Conservation (phyloP, 2,113 vertebrate species). For the Corythornis cristatus region DNA sequence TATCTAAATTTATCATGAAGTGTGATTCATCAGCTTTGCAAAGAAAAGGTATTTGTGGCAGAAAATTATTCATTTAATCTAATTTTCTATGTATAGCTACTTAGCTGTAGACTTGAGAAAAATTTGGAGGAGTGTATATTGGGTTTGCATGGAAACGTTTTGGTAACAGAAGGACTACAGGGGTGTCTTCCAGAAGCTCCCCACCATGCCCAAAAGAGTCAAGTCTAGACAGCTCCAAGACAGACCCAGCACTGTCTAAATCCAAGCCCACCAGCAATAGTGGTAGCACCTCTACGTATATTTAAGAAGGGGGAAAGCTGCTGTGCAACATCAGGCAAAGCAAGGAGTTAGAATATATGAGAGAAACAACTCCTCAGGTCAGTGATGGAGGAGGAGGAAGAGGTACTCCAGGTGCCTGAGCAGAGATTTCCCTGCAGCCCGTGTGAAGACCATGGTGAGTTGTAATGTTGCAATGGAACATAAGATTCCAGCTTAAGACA, state of each 20-base stretch:
- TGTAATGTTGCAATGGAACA: not conserved
- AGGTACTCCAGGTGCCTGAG: fast-evolving
- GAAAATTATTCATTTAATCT: not conserved
- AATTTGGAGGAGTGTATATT: fast-evolving
- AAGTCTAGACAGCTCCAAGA: not conserved
- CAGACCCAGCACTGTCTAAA: fast-evolving
- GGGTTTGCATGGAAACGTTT: not conserved
- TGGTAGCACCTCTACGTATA: not conserved
- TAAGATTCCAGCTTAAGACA: not conserved
- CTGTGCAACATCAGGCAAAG: not conserved
- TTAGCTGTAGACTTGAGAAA: not conserved
- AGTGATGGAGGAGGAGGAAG: not conserved
- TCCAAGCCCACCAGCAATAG: fast-evolving
- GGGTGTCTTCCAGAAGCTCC: not conserved
- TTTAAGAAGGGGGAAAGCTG: not conserved
- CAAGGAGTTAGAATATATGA: not conserved
- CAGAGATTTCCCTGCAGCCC: not conserved
- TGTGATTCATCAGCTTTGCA: not conserved
- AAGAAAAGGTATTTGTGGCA: not conserved
- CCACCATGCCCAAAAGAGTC: not conserved
- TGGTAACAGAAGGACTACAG: not conserved
- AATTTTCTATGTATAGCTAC: not conserved
- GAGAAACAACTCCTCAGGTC: not conserved
- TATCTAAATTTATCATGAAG: not conserved
- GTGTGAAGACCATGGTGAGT: not conserved